Evolutionary conservation across 2,113 vertebrate species (phyloP).

Genomic region (Callaeas wilsoni): DNA sequence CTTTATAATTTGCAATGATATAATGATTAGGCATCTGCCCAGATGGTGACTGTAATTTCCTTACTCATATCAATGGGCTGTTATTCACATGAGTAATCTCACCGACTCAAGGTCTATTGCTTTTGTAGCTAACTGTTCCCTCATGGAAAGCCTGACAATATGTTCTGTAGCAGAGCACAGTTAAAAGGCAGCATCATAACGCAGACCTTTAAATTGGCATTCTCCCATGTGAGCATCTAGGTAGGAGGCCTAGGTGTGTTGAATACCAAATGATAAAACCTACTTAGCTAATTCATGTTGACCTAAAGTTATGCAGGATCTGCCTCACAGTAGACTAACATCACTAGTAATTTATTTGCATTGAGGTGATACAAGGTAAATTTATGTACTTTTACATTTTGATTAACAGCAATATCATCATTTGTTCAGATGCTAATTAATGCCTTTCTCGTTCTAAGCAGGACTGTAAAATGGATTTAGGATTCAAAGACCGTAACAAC

Average conservation of each 20-base stretch:
- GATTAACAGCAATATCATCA: not conserved
- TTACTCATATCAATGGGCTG: conserved; percentile 2
- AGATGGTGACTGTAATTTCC: conserved; percentile 26
- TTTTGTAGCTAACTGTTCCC: not conserved
- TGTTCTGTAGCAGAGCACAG: not conserved
- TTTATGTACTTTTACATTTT: not conserved
- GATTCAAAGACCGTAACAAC: conserved; percentile 60
- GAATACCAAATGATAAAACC: not conserved
- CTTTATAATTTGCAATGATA: not conserved
- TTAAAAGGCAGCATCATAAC: not conserved
- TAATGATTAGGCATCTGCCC: not conserved
- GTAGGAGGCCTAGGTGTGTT: not conserved
- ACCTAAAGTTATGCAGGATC: not conserved
- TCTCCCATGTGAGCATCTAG: not conserved
- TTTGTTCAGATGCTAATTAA: conserved; percentile 34
- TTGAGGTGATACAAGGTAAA: not conserved
- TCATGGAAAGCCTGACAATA: not conserved
- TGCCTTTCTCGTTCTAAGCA: conserved; percentile 58
- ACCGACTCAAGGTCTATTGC: not conserved
- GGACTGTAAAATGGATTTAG: conserved; percentile 75
- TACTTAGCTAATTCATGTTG: not conserved
- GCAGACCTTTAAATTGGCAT: not conserved
- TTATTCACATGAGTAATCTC: conserved; percentile 22
- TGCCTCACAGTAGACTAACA: not conserved
- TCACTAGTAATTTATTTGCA: not conserved